Evolutionary conservation across 1,140 invertebrate species (phyloP), one percentile per base, ranked within the genome.

Genomic region (Helicoverpa armigera): DNA sequence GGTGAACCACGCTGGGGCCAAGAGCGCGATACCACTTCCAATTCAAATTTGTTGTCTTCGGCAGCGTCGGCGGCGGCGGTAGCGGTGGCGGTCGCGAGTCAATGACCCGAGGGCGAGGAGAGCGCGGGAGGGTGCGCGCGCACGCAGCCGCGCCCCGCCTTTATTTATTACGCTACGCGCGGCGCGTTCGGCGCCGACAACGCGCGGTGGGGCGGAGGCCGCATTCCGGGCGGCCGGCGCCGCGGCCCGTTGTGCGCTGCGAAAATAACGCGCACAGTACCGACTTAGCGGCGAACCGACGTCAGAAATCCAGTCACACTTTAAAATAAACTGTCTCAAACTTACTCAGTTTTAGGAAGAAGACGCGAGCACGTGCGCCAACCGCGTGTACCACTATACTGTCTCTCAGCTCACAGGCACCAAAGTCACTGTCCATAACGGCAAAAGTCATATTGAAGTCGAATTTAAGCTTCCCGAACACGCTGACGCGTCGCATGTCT

Each of bases 91-190:
- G 86, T 81, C 84, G 84, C 82, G 89, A 91, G 93, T 94, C 93
- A 94, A 93, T 91, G 93, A 93, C 93, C 93, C 83, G 89, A 91
- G 86, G 88, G 86, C 89, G 85, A 85, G 88, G 89, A 90, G 87
- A 89, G 90, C 91, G 93, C 92, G 93, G 91, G 91, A 92, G 89
- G 89, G 90, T 93, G 93, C 93, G 92, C 93, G 89, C 93, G 92
- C 93, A 93, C 90, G 90, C 91, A 93, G 88, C 89, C 88, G 91
- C 91, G 93, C 93, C 93, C 93, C 92, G 92, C 93, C 92, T 94
- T 94, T 94, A 93, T 93, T 94, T 94, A 94, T 93, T 94, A 94
- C 93, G 93, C 91, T 94, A 93, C 93, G 91, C 88, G 91, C 91
- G 91, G 90, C 86, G 89, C 90, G 90, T 83, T 90, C 89, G 89